These are phyloP conservation scores for Siderastrea siderea DNA, from an alignment of 92 coral and sea anemone species.

Conservation along the genomic window DNA sequence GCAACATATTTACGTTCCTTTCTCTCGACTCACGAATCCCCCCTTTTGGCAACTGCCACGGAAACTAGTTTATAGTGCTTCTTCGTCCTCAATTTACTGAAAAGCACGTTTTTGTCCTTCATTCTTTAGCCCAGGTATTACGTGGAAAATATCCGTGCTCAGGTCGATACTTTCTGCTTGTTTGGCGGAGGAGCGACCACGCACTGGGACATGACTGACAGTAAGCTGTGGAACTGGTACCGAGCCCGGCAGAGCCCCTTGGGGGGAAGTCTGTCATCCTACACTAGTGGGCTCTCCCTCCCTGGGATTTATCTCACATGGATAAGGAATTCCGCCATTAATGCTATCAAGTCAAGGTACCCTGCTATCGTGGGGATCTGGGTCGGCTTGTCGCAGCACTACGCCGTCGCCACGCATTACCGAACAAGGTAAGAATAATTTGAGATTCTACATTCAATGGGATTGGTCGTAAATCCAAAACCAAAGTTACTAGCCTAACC, in stretches of 20 bases:
- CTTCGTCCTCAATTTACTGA: background rate
- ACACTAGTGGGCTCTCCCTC: conserved; percentile 10
- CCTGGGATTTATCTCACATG: conserved; percentile 25
- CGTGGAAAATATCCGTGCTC: conserved; percentile 50
- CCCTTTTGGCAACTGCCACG: too few relatives aligned
- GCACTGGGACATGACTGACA: conserved; percentile 25
- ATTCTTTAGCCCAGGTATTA: conserved; percentile 6
- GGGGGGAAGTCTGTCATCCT: background rate
- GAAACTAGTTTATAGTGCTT: too few relatives aligned
- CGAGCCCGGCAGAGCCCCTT: background rate
- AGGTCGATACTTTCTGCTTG: conserved; percentile 60
- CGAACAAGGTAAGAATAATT: conserved; percentile 35
- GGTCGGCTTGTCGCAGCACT: conserved; percentile 33
- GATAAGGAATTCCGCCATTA: conserved; percentile 29
- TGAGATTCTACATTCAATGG: background rate
- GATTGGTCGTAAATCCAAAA: too few relatives aligned
- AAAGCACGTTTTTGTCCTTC: background rate
- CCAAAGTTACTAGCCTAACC: too few relatives aligned
- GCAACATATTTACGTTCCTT: too few relatives aligned
- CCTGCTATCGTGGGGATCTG: conserved; percentile 34
- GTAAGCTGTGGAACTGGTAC: conserved; percentile 17
- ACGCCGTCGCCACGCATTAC: conserved; percentile 45
- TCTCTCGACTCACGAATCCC: too few relatives aligned
- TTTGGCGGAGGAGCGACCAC: conserved; percentile 59
- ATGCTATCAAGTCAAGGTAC: conserved; percentile 1